Conservation (phyloP, 2,888 invertebrate species). For the Fragum fragum region DNA sequence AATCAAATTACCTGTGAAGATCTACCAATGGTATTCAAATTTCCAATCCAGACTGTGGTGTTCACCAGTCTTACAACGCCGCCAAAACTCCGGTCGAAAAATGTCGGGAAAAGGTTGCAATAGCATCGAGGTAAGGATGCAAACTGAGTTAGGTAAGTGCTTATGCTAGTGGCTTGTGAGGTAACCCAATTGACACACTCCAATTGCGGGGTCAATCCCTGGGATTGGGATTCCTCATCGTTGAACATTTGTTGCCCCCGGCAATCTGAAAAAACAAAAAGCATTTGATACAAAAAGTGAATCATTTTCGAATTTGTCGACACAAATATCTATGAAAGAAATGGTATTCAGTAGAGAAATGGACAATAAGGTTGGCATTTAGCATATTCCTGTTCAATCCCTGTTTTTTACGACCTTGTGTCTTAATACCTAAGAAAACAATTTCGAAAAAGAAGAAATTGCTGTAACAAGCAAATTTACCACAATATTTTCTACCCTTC, state of each 20-base stretch:
- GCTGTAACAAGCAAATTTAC: too few relatives aligned
- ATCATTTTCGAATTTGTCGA: too few relatives aligned
- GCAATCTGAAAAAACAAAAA: constrained; percentile 3
- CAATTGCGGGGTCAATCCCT: background rate
- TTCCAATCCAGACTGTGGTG: background rate
- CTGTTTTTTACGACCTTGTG: background rate
- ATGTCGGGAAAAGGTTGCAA: background rate
- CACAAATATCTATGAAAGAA: too few relatives aligned
- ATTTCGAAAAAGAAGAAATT: background rate
- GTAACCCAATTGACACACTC: background rate
- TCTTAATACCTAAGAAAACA: too few relatives aligned
- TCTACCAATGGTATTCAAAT: background rate
- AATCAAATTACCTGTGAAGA: constrained; percentile 16
- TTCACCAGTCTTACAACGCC: background rate
- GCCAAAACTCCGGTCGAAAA: background rate
- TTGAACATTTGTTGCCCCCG: constrained; percentile 1
- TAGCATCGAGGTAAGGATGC: background rate
- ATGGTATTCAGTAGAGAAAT: background rate
- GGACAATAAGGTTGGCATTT: background rate
- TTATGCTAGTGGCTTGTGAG: background rate
- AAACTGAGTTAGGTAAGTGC: background rate
- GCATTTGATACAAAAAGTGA: too few relatives aligned
- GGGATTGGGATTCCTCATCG: background rate
- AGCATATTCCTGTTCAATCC: background rate
- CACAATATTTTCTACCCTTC: too few relatives aligned